A percentile compares a stretch with the other conserved stretches of the same genome.
These are phyloP conservation scores for Pipistrellus pipistrellus DNA, from an alignment of 2,797 vertebrate genomes.

Conservation along the genomic window DNA sequence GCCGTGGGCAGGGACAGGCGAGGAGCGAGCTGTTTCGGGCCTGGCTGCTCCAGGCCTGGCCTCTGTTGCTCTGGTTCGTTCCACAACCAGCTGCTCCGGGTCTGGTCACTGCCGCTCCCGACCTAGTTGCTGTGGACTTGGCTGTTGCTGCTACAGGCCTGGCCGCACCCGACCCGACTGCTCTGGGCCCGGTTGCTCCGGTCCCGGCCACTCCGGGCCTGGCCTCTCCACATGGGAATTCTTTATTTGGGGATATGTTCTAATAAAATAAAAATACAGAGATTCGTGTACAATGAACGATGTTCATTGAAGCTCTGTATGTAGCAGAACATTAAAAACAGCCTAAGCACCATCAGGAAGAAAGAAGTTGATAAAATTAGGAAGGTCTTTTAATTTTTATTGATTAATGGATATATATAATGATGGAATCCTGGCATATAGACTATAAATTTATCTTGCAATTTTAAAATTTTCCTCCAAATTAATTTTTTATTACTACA, in stretches of 20 bases:
- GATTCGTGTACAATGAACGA: background rate
- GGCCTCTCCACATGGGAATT: no score
- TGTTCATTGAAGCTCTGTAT: background rate
- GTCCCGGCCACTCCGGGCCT: no score
- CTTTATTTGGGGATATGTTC: conserved; percentile 40
- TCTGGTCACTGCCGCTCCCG: no score
- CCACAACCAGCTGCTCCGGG: no score
- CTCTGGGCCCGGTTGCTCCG: no score
- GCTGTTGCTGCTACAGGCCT: no score
- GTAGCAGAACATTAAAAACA: background rate
- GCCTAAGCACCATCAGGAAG: background rate
- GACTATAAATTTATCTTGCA: background rate
- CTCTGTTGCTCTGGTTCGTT: no score
- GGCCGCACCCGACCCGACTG: no score
- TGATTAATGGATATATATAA: background rate
- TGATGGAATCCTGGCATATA: background rate
- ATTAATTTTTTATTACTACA: conserved; percentile 2
- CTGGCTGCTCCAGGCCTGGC: no score
- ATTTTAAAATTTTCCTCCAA: conserved; percentile 19
- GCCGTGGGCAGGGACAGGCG: no score
- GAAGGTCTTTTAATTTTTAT: background rate
- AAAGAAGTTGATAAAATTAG: background rate
- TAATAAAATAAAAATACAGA: background rate
- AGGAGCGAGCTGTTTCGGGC: no score
- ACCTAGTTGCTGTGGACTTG: no score